Evolutionary conservation across 23 tunicate species (phyloP).

Genomic region (Clavelina lepadiformis): DNA sequence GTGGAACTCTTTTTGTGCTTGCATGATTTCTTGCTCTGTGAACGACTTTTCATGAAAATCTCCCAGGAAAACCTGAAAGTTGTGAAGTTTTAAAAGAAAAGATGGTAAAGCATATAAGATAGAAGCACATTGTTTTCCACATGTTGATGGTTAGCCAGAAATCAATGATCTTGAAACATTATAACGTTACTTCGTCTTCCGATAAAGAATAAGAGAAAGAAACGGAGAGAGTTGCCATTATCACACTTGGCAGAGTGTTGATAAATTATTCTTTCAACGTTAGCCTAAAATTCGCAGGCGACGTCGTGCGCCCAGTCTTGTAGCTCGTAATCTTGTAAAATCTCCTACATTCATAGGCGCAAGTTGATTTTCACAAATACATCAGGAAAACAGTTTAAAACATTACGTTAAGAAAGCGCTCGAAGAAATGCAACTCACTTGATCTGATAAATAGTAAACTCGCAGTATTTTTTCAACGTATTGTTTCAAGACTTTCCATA

Average conservation of each 20-base stretch:
- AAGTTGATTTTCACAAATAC: too few relatives aligned
- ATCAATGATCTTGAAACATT: not conserved
- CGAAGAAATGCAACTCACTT: too few relatives aligned
- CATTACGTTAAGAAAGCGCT: too few relatives aligned
- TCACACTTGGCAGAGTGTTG: conserved; percentile 51
- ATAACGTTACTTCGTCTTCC: conserved; percentile 48
- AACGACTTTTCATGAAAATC: conserved; percentile 18
- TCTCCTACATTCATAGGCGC: too few relatives aligned
- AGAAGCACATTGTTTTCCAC: too few relatives aligned
- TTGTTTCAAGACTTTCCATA: conserved; percentile 18
- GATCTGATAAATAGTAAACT: not conserved
- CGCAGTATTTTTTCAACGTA: conserved; percentile 2
- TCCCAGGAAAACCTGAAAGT: conserved; percentile 32
- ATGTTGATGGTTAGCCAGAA: too few relatives aligned
- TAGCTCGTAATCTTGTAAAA: conserved; percentile 25
- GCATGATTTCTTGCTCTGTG: conserved; percentile 8
- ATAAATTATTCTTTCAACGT: conserved; percentile 5
- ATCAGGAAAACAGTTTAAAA: too few relatives aligned
- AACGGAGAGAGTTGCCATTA: conserved; percentile 23
- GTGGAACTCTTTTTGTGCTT: conserved; percentile 19
- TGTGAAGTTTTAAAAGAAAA: too few relatives aligned
- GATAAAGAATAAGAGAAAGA: conserved; percentile 49
- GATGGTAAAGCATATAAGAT: too few relatives aligned
- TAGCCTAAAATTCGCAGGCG: too few relatives aligned
- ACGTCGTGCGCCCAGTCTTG: conserved; percentile 47